A percentile compares a stretch with the other conserved stretches of the same genome.
Conservation (phyloP, 2,888 invertebrate genomes). For the Caenorhabditis sinica region DNA sequence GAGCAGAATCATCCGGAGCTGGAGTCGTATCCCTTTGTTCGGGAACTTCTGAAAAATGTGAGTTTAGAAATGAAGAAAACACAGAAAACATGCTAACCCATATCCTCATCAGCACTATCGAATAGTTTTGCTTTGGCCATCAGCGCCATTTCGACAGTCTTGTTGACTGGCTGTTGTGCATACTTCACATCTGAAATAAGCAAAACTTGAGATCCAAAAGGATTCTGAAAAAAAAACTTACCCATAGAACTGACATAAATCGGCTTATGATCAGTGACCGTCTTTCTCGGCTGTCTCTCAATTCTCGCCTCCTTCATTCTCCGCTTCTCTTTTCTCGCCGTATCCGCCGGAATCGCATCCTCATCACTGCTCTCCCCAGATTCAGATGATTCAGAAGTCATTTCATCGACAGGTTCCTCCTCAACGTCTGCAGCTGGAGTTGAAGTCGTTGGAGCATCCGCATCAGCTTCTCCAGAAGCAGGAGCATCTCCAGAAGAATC, state of each 20-base stretch:
- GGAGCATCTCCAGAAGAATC: background rate
- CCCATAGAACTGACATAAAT: constrained; percentile 41
- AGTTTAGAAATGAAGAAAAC: background rate
- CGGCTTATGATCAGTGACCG: constrained; percentile 38
- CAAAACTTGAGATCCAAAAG: no score
- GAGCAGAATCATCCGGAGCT: background rate
- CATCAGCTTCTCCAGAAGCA: background rate
- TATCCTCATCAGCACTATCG: constrained; percentile 55
- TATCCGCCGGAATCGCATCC: constrained; percentile 33
- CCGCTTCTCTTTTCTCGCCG: constrained; percentile 36
- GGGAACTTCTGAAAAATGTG: constrained; percentile 20
- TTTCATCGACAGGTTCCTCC: constrained; percentile 8
- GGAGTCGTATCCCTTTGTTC: constrained; percentile 1
- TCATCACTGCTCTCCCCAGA: constrained; percentile 41
- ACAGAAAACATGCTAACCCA: background rate
- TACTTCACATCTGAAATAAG: constrained; percentile 42
- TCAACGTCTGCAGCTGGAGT: background rate
- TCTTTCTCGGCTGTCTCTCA: constrained; percentile 36
- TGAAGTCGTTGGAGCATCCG: background rate
- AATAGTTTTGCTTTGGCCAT: constrained; percentile 37
- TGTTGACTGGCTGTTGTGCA: background rate
- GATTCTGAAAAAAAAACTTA: constrained; percentile 15
- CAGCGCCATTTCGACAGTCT: constrained; percentile 35
- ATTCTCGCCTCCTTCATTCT: constrained; percentile 47
- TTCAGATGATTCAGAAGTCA: constrained; percentile 16